Base-by-base conservation (phyloP, 2,888 invertebrate species). In the Protophormia terraenovae region DNA sequence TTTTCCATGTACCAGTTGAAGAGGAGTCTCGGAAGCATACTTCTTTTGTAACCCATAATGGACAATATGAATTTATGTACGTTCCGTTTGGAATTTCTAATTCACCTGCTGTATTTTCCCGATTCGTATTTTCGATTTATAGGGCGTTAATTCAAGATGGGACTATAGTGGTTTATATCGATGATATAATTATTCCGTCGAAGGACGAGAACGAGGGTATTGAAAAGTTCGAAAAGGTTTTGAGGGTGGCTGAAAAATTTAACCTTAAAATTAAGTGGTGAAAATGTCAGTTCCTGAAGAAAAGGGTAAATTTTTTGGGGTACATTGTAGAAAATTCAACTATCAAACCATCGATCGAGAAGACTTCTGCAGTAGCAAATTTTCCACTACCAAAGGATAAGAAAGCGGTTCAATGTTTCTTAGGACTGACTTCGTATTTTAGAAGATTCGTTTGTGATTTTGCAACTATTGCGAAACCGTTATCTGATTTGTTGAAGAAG, bases 231-330 rank as follows among this genome's bases (percentile, higher is more conserved):
- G 12, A 41, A 6, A 8, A 29, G 16, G 83, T 86, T 0, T 47
- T 86, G 53, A 3, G 53, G 4, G 45, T 66, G 10, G 86, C 86
- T 8, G 47, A 76, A 3, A 35, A 66, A 22, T 66, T 81, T 14
- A 83, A 82, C 2, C 55, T 87, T 19, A 60, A 60, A 10, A 84
- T 87, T 0, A 86, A 86, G 12, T 87, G 87, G 87, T 32, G 19
- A 5, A 88, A 88, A 22, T 88, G 86, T n/a, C 84, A 87, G 35
- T 86, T 87, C 14, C 14, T 87, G 14, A 77, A 58, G 50, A 83
- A 24, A 2, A 53, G 16, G 22, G 72, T 87, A 1, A 77, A 86
- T n/a, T 87, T 85, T 47, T 41, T 87, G 0, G 82, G 84, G 1
- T 86, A 86, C 22, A 14, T 84, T 0, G 60, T 87, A 0, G 83